Conservation (phyloP, 2,797 vertebrate genomes). For the Poecilia gillii region DNA sequence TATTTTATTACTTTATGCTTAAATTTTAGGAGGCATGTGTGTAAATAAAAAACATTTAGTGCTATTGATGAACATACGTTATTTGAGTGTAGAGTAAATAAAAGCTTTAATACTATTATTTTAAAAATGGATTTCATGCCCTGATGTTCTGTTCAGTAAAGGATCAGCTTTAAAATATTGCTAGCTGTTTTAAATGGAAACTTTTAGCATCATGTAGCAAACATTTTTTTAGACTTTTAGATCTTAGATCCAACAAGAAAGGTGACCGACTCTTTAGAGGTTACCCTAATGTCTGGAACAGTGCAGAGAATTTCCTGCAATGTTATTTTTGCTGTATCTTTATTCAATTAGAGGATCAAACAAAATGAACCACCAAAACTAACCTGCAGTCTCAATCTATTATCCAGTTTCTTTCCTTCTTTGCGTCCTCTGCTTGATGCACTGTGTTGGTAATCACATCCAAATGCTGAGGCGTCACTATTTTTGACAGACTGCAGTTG, state of each 20-base stretch:
- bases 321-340: neutral
- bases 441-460: constrained; percentile 14
- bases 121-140: neutral
- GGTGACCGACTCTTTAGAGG: neutral
- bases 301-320: neutral
- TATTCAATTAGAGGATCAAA: neutral
- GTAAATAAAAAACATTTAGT: neutral
- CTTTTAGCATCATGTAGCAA: neutral
- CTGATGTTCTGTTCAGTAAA: neutral
- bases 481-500: constrained; percentile 76
- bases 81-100: neutral
- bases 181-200: neutral
- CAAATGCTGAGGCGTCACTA: constrained; percentile 46
- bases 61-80: neutral
- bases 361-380: neutral
- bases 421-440: neutral
- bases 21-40: neutral
- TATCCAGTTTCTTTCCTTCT: neutral
- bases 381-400: neutral
- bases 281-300: neutral
- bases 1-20: neutral
- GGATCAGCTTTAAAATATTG: neutral
- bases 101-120: neutral
- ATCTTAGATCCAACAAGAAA: neutral
- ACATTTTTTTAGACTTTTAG: neutral